phyloP scores from a whole-genome alignment of 2,888 invertebrate genomes.

The Aphodius granarius region DNA sequence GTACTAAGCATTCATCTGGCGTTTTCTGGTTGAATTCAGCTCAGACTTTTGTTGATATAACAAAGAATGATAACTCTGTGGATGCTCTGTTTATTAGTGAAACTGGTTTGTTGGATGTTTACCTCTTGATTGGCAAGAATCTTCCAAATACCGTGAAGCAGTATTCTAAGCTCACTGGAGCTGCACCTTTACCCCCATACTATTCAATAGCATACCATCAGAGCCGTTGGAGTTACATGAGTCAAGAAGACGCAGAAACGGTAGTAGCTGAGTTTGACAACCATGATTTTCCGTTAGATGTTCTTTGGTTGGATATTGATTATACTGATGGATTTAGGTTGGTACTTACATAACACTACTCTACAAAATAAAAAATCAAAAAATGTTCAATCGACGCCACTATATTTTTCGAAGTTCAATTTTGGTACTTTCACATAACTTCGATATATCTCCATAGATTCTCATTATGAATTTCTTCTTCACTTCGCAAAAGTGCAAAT shows the following conservation, averaged over 20 bases:
- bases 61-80: conserved; percentile 61
- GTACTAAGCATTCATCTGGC: conserved; percentile 75
- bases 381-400: no score
- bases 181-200: conserved; percentile 81
- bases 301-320: conserved; percentile 98
- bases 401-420: no score
- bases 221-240: conserved; percentile 85
- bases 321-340: conserved; percentile 94
- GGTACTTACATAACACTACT: no score
- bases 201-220: conserved; percentile 93
- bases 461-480: no score
- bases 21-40: conserved; percentile 95
- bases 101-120: conserved; percentile 88
- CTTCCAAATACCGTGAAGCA: conserved; percentile 83
- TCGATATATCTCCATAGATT: no score
- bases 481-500: no score
- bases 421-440: no score
- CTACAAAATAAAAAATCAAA: no score
- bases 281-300: conserved; percentile 90
- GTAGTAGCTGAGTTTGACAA: conserved; percentile 82
- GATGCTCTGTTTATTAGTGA: conserved; percentile 82
- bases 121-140: conserved; percentile 82
- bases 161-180: conserved; percentile 82
- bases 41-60: conserved; percentile 66
- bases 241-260: conserved; percentile 82